Evolutionary conservation across 2,113 vertebrate species (phyloP), one percentile per base, ranked within the genome.

Genomic region (Miniopterus natalensis): DNA sequence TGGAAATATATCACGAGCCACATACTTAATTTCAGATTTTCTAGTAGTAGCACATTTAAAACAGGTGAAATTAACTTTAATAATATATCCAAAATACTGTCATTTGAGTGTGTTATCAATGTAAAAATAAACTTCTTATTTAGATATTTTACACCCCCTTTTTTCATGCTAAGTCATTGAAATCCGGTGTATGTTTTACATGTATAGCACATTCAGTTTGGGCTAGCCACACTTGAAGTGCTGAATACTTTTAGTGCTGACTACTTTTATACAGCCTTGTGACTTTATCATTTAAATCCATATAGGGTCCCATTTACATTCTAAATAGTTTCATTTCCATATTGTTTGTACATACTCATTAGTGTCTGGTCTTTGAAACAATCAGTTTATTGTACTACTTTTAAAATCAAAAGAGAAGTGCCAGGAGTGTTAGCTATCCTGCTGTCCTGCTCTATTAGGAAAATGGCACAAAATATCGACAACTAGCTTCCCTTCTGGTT

Each of bases 321-420:
- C 87, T 81, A 65, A 78, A 95, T 94, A 77, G 51, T 97, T 95
- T 90, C 63, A 97, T 94, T 89, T 95, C 68, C 55, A 68, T 83
- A 92, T 96, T 96, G 70, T 94, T 96, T 92, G 93, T 97, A 45
- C 47, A 84, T 97, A 96, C 94, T 97, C 77, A 68, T 95, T 93
- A 45, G 95, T 93, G 18, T 85, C 75, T 90, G 75, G 96, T 84
- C 59, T 97, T 98, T 92, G 86, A 84, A 88, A 63, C 61, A 20
- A 20, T 80, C 77, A 88, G 68, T 95, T 95, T 97, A 94, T 85
- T 97, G 45, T 96, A 84, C 84, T 96, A 78, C 88, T 97, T 89
- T 80, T 90, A 96, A 84, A 96, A 97, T 29, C 94, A 94, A 97
- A 97, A 94, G 71, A 94, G 96, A 95, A 92, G 0, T 78, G 74